Conservation (phyloP, 2,888 invertebrate species). For the Leptinotarsa tumamoca region DNA sequence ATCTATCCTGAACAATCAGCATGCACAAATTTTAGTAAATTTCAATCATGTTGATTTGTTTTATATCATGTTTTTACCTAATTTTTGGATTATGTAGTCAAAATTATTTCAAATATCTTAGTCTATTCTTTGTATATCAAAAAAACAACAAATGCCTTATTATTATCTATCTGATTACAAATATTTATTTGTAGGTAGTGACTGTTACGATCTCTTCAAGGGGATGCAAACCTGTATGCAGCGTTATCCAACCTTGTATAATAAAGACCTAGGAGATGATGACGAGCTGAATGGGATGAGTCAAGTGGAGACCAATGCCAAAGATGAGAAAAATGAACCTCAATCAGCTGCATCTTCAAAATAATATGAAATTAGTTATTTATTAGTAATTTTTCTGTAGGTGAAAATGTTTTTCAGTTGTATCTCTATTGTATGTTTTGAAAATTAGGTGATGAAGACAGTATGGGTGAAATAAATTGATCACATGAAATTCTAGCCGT, state of each 20-base stretch:
- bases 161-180: neutral
- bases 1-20: no score
- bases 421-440: neutral
- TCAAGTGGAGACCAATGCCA: conserved; percentile 17
- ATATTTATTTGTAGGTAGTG: conserved; percentile 69
- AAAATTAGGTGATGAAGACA: neutral
- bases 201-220: conserved; percentile 91
- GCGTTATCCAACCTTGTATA: conserved; percentile 87
- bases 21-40: no score
- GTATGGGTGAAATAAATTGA: conserved; percentile 11
- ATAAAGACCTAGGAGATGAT: conserved; percentile 76
- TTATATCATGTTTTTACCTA: no score
- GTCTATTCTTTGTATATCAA: no score
- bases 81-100: no score
- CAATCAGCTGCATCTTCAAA: conserved; percentile 17
- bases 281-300: conserved; percentile 62
- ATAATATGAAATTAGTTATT: conserved; percentile 17
- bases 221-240: conserved; percentile 93
- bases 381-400: conserved; percentile 9
- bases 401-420: neutral
- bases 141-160: no score
- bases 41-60: no score
- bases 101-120: no score
- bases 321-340: conserved; percentile 16
- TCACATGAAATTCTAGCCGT: neutral